A percentile compares a stretch with the other conserved stretches of the same genome.
phyloP scores from a whole-genome alignment of 2,113 vertebrate species.

The Psittacula cyanocephala region DNA sequence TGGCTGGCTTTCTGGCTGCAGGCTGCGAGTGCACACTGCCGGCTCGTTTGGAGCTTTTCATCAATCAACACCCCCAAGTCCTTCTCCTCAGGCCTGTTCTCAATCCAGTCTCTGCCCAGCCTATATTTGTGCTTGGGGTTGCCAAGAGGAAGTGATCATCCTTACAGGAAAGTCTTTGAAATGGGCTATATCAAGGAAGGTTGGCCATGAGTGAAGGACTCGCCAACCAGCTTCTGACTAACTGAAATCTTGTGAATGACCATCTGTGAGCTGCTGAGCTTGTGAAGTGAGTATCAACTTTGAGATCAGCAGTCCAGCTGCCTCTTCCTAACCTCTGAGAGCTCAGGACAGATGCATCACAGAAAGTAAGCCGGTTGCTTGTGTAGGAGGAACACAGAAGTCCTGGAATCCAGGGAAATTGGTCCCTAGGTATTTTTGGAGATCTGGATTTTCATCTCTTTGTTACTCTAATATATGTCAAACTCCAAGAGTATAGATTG shows the following conservation, averaged over 20 bases:
- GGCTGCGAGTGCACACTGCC: too few species aligned
- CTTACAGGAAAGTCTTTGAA: background rate
- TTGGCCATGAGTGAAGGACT: background rate
- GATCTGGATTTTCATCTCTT: background rate
- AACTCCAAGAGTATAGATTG: background rate
- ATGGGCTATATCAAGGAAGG: background rate
- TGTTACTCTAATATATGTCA: background rate
- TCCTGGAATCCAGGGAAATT: background rate
- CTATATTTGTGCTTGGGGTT: too few species aligned
- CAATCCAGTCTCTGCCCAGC: too few species aligned
- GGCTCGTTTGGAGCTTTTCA: too few species aligned
- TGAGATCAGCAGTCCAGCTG: background rate
- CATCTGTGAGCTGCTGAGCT: background rate
- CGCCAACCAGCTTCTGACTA: background rate
- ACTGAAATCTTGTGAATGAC: background rate
- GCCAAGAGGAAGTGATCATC: background rate
- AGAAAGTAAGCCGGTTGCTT: background rate
- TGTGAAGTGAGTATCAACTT: too few species aligned
- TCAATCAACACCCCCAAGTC: too few species aligned
- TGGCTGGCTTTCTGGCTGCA: too few species aligned
- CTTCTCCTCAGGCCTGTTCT: too few species aligned
- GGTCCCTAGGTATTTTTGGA: background rate
- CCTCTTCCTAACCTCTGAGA: background rate
- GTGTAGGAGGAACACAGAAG: background rate
- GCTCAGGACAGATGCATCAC: accelerated